phyloP scores from a whole-genome alignment of 2,888 invertebrate species.

The Emmelina monodactyla region DNA sequence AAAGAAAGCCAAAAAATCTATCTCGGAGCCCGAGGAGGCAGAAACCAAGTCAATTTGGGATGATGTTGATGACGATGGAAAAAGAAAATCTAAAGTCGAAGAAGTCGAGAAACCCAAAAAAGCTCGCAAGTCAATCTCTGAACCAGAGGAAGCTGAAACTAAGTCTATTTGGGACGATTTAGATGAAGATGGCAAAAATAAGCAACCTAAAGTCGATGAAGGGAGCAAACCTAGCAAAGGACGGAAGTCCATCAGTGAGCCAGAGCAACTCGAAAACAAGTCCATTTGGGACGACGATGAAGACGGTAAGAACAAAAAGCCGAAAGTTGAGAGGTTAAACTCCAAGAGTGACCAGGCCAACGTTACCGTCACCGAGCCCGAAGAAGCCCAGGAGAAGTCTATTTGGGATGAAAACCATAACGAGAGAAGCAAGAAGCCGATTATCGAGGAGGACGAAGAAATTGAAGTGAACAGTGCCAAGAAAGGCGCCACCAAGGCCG shows the following conservation, averaged over 20 bases:
- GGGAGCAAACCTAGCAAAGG: slow-evolving; percentile 25
- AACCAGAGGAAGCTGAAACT: slow-evolving; percentile 24
- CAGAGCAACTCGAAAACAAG: slow-evolving; percentile 32
- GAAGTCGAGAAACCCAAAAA: slow-evolving; percentile 26
- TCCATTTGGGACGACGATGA: slow-evolving; percentile 39
- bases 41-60: slow-evolving; percentile 34
- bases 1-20: slow-evolving; percentile 23
- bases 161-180: slow-evolving; percentile 30
- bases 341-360: slow-evolving; percentile 24
- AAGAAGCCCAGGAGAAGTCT: slow-evolving; percentile 36
- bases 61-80: slow-evolving; percentile 20
- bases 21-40: slow-evolving; percentile 23
- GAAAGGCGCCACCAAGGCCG: slow-evolving; percentile 38
- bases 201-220: slow-evolving; percentile 26
- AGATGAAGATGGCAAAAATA: slow-evolving; percentile 20
- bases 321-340: slow-evolving; percentile 26
- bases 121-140: slow-evolving; percentile 25
- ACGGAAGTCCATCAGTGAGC: slow-evolving; percentile 31
- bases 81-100: slow-evolving; percentile 23
- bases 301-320: slow-evolving; percentile 26
- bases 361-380: slow-evolving; percentile 35
- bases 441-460: slow-evolving; percentile 30
- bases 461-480: slow-evolving; percentile 30
- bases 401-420: slow-evolving; percentile 51
- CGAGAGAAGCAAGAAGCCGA: slow-evolving; percentile 31